Percentiles rank a stretch among this genome's conserved stretches.
phyloP scores from a whole-genome alignment of 64 coral and sea anemone species.

The Dendrophyllia cribrosa region DNA sequence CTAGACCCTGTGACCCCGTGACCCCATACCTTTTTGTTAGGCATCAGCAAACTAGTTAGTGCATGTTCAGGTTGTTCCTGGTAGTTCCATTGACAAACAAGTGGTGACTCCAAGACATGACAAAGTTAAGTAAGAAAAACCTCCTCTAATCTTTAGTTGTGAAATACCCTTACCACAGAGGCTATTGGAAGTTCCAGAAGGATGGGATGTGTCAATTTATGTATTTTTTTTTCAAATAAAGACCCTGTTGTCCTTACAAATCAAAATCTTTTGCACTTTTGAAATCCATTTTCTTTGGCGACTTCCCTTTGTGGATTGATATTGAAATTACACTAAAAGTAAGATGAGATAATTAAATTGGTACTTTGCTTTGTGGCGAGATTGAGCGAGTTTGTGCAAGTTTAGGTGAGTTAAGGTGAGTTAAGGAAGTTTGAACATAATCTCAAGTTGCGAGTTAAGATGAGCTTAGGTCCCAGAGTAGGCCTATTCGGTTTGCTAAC shows the following conservation, averaged over 20 bases:
- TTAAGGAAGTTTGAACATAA: conserved; percentile 19
- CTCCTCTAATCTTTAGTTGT: background rate
- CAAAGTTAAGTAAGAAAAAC: background rate
- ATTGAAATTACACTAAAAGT: background rate
- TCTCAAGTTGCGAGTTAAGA: conserved; percentile 25
- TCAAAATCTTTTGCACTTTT: background rate
- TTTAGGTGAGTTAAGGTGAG: background rate
- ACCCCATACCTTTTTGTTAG: background rate
- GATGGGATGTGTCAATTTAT: too few relatives aligned
- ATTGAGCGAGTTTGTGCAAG: background rate
- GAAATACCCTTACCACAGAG: conserved; percentile 3
- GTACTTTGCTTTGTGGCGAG: background rate
- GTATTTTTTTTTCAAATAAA: too few relatives aligned
- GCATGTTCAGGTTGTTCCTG: background rate
- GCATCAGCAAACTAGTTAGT: background rate
- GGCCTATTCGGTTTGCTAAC: too few relatives aligned
- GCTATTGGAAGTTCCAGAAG: conserved; percentile 21
- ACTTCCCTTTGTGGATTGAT: background rate
- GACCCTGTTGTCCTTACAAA: too few relatives aligned
- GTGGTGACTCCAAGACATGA: too few relatives aligned
- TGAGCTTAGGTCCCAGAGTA: conserved; percentile 26
- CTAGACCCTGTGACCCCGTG: background rate
- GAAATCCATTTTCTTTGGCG: background rate
- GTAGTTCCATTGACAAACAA: background rate
- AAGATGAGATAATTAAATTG: background rate